A percentile compares a stretch with the other conserved stretches of the same genome.
Evolutionary conservation across 1,140 invertebrate species (phyloP).

Genomic region (Hylyphantes graminicola): DNA sequence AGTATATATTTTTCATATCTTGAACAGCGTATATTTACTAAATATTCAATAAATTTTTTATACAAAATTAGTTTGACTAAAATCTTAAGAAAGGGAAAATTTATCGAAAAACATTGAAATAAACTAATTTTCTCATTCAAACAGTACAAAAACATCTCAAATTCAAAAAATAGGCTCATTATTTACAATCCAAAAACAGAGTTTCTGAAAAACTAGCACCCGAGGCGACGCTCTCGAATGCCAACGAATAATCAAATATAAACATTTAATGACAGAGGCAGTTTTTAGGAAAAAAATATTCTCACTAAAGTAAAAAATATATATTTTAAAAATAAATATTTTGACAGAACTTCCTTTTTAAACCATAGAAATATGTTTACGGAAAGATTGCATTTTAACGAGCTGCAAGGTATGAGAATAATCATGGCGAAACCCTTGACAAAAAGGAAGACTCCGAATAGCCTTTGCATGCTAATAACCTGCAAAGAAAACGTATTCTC

Average conservation of each 20-base stretch:
- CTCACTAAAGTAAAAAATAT: slow-evolving; percentile 29
- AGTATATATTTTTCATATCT: too few relatives aligned
- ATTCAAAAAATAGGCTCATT: too few relatives aligned
- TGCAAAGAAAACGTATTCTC: slow-evolving; percentile 26
- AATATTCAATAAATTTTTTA: too few relatives aligned
- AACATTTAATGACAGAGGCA: slow-evolving; percentile 40
- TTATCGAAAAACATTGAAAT: too few relatives aligned
- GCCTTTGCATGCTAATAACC: slow-evolving; percentile 50
- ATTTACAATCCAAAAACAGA: neutral
- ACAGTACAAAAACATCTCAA: too few relatives aligned
- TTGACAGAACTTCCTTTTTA: slow-evolving; percentile 24
- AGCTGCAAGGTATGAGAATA: slow-evolving; percentile 24
- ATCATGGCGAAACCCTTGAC: slow-evolving; percentile 1
- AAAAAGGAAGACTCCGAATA: slow-evolving; percentile 28
- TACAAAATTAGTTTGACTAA: too few relatives aligned
- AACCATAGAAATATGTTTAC: slow-evolving; percentile 40
- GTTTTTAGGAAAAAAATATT: slow-evolving; percentile 5
- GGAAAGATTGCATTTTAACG: slow-evolving; percentile 57
- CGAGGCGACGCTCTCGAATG: neutral
- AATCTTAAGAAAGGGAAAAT: too few relatives aligned
- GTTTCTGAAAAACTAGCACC: slow-evolving; percentile 1
- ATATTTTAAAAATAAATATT: slow-evolving; percentile 19
- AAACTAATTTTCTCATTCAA: too few relatives aligned
- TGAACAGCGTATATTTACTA: too few relatives aligned
- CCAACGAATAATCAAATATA: slow-evolving; percentile 8